phyloP scores from a whole-genome alignment of 2,888 invertebrate genomes.

The Xanthia togata region DNA sequence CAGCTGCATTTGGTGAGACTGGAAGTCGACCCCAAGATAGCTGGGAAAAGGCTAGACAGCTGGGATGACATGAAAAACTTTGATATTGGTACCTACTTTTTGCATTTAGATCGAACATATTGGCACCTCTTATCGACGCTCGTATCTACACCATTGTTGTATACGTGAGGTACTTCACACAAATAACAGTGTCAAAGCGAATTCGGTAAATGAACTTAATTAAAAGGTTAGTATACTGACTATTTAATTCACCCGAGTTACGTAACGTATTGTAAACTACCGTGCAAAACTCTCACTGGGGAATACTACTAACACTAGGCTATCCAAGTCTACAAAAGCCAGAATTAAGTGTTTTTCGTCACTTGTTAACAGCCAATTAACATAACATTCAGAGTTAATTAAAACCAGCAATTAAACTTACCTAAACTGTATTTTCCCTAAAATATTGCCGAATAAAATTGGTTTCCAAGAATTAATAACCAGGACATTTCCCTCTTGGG shows the following conservation, averaged over 20 bases:
- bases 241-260: not conserved
- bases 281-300: not conserved
- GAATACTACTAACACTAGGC: not conserved
- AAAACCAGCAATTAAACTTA: constrained; percentile 10
- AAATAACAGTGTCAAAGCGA: not conserved
- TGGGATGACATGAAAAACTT: not conserved
- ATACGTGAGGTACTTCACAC: not conserved
- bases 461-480: constrained; percentile 42
- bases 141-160: not conserved
- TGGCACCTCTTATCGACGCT: no score
- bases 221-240: not conserved
- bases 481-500: constrained; percentile 26
- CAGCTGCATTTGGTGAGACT: no score
- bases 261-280: not conserved
- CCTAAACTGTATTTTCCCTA: not conserved
- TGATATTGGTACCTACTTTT: not conserved
- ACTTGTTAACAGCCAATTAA: constrained; percentile 9
- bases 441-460: constrained; percentile 34
- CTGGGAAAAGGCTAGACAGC: no score
- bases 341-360: not conserved
- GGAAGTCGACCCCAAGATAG: no score
- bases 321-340: not conserved
- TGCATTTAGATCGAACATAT: not conserved
- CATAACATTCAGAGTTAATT: constrained; percentile 20
- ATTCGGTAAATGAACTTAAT: not conserved